Conservation (phyloP, 1,140 invertebrate species). For the Venustaconcha ellipsiformis region DNA sequence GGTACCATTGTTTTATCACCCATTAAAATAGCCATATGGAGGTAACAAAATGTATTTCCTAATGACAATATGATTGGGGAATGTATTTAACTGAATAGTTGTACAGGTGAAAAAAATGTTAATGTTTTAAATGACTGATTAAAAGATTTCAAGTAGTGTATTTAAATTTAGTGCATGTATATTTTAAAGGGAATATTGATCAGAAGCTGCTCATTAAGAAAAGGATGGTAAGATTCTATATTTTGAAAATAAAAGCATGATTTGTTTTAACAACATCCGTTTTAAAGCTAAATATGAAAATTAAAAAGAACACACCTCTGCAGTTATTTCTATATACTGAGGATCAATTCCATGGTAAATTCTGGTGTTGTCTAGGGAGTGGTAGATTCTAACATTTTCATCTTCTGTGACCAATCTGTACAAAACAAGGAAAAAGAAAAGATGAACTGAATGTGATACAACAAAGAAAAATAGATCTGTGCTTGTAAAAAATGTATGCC, state of each 20-base stretch:
- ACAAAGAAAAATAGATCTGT: neutral
- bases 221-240: neutral
- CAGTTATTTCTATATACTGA: slow-evolving; percentile 82
- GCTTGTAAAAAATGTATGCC: neutral
- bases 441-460: neutral
- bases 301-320: slow-evolving; percentile 61
- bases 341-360: slow-evolving; percentile 85
- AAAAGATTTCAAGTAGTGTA: neutral
- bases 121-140: too few relatives aligned
- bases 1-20: too few relatives aligned
- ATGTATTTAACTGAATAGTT: too few relatives aligned
- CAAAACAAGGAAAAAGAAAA: slow-evolving; percentile 11
- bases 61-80: too few relatives aligned
- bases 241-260: neutral
- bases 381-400: slow-evolving; percentile 79
- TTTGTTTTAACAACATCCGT: neutral
- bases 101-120: too few relatives aligned
- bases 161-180: neutral
- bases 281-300: neutral
- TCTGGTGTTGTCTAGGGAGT: slow-evolving; percentile 84
- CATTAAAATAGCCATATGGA: too few relatives aligned
- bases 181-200: neutral
- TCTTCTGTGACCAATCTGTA: slow-evolving; percentile 79
- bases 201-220: neutral
- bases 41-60: too few relatives aligned